These are phyloP conservation scores for Laodelphax striatellus DNA, from an alignment of 1,140 invertebrate species.

Conservation along the genomic window DNA sequence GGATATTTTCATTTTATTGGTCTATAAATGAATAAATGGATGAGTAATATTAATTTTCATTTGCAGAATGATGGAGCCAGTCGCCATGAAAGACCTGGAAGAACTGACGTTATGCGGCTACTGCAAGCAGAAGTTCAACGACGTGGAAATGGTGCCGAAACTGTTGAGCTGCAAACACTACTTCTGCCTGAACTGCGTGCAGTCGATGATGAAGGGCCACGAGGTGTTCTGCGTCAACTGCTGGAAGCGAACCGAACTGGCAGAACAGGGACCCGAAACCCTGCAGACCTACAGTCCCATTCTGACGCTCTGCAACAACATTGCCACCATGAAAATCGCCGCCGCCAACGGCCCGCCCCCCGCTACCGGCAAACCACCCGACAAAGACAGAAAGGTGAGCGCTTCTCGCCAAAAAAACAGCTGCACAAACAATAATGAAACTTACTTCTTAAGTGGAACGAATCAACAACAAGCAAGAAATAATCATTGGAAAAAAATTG, in stretches of 20 bases:
- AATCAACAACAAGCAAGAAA: no score
- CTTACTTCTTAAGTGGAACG: no score
- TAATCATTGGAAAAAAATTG: no score
- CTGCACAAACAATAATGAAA: no score
- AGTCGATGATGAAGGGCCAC: conserved; percentile 45
- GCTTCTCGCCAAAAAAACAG: no score
- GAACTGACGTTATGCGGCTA: conserved; percentile 55
- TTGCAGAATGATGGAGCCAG: conserved; percentile 27
- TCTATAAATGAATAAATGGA: no score
- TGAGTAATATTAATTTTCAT: no score
- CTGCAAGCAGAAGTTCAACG: conserved; percentile 57
- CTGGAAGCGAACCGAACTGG: conserved; percentile 51
- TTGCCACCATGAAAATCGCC: conserved; percentile 22
- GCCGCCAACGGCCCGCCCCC: conserved; percentile 11
- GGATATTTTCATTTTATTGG: no score
- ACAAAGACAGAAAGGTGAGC: conserved; percentile 39
- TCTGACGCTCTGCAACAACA: conserved; percentile 28
- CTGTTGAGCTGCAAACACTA: conserved; percentile 61
- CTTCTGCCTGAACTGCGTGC: conserved; percentile 60
- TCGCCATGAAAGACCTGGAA: conserved; percentile 40
- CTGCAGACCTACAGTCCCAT: conserved; percentile 52
- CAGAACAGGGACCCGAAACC: conserved; percentile 45
- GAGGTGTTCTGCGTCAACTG: conserved; percentile 55
- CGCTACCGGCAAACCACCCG: conserved; percentile 28
- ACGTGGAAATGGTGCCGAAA: conserved; percentile 53